phyloP scores from a whole-genome alignment of 2,113 vertebrate species.

The Pluvianellus socialis region DNA sequence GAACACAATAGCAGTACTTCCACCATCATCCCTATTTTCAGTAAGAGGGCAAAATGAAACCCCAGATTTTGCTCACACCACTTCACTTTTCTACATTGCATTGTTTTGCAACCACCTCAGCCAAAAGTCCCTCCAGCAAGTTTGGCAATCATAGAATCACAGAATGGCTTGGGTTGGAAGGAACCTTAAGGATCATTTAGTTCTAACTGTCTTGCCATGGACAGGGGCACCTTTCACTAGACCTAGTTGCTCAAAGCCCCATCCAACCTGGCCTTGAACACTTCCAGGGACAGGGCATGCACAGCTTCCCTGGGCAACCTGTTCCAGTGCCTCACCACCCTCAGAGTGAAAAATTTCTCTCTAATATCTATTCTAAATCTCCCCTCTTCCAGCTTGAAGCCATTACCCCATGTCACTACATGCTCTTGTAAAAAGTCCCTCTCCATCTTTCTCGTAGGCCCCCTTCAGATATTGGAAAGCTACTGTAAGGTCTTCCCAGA shows the following conservation, averaged over 20 bases:
- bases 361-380: neutral
- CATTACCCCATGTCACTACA: too few species aligned
- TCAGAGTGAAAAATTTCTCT: neutral
- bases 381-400: neutral
- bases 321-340: neutral
- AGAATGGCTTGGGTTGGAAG: too few species aligned
- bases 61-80: neutral
- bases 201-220: neutral
- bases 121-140: neutral
- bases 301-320: neutral
- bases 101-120: neutral
- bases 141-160: neutral
- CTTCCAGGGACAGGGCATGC: neutral
- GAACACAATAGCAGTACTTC: neutral
- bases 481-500: neutral
- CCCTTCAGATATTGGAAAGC: neutral
- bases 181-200: neutral
- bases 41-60: neutral
- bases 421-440: neutral
- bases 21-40: neutral
- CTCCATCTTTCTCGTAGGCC: neutral
- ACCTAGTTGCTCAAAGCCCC: neutral
- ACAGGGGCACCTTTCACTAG: neutral
- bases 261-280: neutral
- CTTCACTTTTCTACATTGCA: neutral